Base-by-base conservation (phyloP, 2,113 vertebrate species). In the Datnioides undecimradiatus region DNA sequence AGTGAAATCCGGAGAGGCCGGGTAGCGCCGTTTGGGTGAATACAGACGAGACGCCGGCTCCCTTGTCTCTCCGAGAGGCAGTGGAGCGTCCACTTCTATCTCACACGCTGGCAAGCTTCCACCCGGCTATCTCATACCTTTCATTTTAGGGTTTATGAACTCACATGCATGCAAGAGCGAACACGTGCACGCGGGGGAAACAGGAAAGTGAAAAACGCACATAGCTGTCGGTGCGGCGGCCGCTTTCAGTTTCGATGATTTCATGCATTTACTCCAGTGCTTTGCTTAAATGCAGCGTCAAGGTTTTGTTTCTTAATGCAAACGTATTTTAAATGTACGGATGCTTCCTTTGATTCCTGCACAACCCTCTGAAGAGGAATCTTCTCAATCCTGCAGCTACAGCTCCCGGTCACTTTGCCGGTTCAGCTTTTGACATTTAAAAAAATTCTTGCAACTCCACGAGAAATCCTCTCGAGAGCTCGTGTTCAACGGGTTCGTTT, bases 81-180 rank as follows among this genome's bases (percentile, higher is more conserved):
- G 69, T 17, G 79, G 81, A 90, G 88, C 91, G 62, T 86, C 81
- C 82, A 76, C 80, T 86, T 84, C 87, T 86, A 91, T 90, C 88
- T 91, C 80, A 54, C 83, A 86, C 84, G 19, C 78, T 91, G 84
- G 85, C 83, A 74, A 62, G 62, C 86, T 52, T 88, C 80, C 83
- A 80, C 71, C 83, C 85, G 34, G 73, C 86, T 90, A 88, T 90
- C 89, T 88, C 82, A 73, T 80, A 79, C 77, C 84, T 91, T 91
- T 91, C 88, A 90, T 91, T 91, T 90, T 84, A 87, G 82, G 86
- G 57, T 84, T 88, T 85, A 83, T 89, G 77, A 92, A 90, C 88
- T 89, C 63, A 54, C 72, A 36, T 75, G 87, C 88, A 88, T 87
- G 86, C 88, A 91, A 86, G 85, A 88, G 82, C 3, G 66, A 86